Conservation (phyloP, 2,888 invertebrate species). For the Lepas anatifera region DNA sequence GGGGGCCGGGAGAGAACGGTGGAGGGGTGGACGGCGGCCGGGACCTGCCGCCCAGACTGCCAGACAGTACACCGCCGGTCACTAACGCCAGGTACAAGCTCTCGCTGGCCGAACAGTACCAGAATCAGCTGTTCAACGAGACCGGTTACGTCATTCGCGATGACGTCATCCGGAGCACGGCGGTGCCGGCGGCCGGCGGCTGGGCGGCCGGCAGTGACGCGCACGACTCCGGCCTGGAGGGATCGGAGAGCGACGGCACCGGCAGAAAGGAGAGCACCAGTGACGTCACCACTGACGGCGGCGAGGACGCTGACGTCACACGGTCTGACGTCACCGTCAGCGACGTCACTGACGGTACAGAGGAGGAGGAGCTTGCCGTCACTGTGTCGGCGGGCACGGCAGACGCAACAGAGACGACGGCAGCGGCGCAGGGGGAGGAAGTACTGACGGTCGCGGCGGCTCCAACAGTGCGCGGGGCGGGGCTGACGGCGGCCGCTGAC, state of each 20-base stretch:
- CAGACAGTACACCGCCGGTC: background rate
- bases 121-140: slow-evolving; percentile 2
- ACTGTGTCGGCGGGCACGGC: too few species aligned
- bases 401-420: too few species aligned
- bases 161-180: too few species aligned
- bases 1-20: too few species aligned
- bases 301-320: too few species aligned
- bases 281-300: background rate
- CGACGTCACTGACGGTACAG: too few species aligned
- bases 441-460: background rate
- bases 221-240: background rate
- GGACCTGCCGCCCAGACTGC: background rate
- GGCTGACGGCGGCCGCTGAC: background rate
- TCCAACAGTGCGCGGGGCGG: background rate
- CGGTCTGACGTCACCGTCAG: too few species aligned
- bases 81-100: background rate
- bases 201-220: background rate
- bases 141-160: background rate
- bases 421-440: too few species aligned
- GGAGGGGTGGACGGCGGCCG: background rate
- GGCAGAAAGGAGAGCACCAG: background rate
- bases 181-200: background rate
- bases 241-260: background rate
- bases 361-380: too few species aligned
- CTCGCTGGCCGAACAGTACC: background rate